These are phyloP conservation scores for Apamea crenata DNA, from an alignment of 2,888 invertebrate species.

Conservation along the genomic window DNA sequence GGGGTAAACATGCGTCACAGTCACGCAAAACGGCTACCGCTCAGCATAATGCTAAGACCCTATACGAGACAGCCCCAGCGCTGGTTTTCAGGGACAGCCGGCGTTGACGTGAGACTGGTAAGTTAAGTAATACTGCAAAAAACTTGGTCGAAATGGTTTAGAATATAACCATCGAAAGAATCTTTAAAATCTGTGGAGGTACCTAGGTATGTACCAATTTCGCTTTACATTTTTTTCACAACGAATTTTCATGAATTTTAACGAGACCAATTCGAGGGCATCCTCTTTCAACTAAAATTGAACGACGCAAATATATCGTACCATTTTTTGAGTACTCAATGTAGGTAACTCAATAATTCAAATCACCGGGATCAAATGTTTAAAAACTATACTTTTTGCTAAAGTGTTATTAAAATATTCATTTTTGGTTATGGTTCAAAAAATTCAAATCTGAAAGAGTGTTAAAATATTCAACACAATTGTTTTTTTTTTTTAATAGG, in stretches of 20 bases:
- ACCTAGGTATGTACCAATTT: conserved; percentile 18
- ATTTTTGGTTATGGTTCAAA: conserved; percentile 7
- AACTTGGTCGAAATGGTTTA: neutral
- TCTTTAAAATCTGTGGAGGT: conserved; percentile 11
- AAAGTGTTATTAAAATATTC: conserved; percentile 26
- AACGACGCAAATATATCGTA: conserved; percentile 46
- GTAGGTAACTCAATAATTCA: conserved; percentile 52
- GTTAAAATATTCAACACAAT: neutral
- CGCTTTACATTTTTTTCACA: conserved; percentile 42
- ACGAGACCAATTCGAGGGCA: conserved; percentile 60
- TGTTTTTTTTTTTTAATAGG: neutral
- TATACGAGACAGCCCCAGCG: too few relatives aligned
- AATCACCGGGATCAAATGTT: conserved; percentile 40
- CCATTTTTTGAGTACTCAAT: conserved; percentile 47
- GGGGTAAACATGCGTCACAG: too few relatives aligned
- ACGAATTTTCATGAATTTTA: conserved; percentile 59
- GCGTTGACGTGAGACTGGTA: neutral
- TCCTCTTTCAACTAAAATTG: conserved; percentile 60
- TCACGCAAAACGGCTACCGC: too few relatives aligned
- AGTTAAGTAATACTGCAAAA: neutral
- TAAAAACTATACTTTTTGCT: conserved; percentile 30
- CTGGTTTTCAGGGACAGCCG: too few relatives aligned
- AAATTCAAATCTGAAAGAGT: neutral
- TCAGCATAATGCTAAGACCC: too few relatives aligned
- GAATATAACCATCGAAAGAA: conserved; percentile 4